A percentile compares a stretch with the other conserved stretches of the same genome.
phyloP scores from a whole-genome alignment of 2,888 invertebrate species.

The Temnothorax ravouxi region DNA sequence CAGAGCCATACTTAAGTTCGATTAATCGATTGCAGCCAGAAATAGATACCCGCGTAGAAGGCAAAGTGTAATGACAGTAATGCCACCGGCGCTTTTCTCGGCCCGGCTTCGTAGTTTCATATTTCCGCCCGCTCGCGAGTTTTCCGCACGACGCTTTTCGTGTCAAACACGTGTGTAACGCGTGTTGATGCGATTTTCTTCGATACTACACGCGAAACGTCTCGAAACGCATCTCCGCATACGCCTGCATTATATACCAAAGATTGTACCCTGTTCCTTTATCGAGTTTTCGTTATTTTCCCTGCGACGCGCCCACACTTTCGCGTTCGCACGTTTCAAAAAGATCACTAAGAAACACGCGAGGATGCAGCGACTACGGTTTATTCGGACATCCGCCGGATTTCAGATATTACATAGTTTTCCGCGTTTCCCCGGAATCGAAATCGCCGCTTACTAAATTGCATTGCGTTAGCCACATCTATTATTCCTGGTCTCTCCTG shows the following conservation, averaged over 20 bases:
- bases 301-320: neutral
- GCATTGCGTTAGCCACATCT: constrained; percentile 73
- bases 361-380: constrained; percentile 34
- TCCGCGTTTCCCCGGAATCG: constrained; percentile 38
- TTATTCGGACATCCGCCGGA: constrained; percentile 52
- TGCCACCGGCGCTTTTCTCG: constrained; percentile 58
- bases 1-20: constrained; percentile 77
- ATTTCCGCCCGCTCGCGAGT: constrained; percentile 11
- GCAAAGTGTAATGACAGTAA: constrained; percentile 68
- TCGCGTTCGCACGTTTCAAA: neutral
- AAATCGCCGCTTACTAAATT: constrained; percentile 59
- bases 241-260: neutral
- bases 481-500: constrained; percentile 69
- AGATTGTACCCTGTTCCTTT: neutral
- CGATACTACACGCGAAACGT: neutral
- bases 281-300: neutral
- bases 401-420: constrained; percentile 58
- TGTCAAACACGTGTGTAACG: constrained; percentile 1
- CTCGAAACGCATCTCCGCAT: neutral
- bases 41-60: constrained; percentile 68
- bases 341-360: constrained; percentile 15
- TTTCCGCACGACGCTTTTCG: neutral
- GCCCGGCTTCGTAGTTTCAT: constrained; percentile 29
- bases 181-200: constrained; percentile 4
- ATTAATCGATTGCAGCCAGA: constrained; percentile 78